These are phyloP conservation scores for Hydropsyche betteni DNA, from an alignment of 2,888 invertebrate species.

Conservation along the genomic window DNA sequence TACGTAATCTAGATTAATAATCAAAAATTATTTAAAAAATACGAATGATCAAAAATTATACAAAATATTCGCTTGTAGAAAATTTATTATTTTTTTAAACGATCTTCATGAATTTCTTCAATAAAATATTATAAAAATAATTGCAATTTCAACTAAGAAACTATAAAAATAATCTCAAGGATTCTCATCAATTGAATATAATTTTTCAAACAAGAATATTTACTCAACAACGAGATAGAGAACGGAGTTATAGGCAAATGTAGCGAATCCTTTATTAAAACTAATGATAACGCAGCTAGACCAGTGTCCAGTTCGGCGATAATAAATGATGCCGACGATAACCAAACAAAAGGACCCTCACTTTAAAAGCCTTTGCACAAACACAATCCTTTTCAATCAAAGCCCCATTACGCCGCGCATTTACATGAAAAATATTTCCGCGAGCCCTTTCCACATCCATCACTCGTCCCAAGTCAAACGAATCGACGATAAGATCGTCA, in stretches of 20 bases:
- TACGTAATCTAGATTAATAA: background rate
- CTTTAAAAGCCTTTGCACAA: constrained; percentile 44
- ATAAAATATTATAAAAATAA: background rate
- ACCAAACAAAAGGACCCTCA: constrained; percentile 44
- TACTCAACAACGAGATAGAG: background rate
- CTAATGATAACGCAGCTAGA: constrained; percentile 46
- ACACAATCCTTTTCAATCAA: constrained; percentile 46
- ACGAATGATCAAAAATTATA: no score
- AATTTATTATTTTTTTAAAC: no score
- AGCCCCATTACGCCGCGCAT: constrained; percentile 33
- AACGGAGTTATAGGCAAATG: constrained; percentile 26
- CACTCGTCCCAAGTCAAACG: background rate
- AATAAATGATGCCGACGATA: constrained; percentile 48
- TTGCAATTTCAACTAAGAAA: background rate
- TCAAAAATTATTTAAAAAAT: background rate
- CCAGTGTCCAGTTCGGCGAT: constrained; percentile 48
- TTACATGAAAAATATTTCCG: constrained; percentile 36
- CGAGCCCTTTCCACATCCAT: background rate
- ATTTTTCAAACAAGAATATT: background rate
- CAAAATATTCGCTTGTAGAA: no score
- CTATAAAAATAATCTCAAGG: background rate
- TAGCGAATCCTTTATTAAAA: constrained; percentile 46
- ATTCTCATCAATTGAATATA: no score
- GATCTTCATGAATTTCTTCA: no score
- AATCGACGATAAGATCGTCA: background rate